Base-by-base conservation (phyloP, 1,140 invertebrate species). In the Odontomachus brunneus region DNA sequence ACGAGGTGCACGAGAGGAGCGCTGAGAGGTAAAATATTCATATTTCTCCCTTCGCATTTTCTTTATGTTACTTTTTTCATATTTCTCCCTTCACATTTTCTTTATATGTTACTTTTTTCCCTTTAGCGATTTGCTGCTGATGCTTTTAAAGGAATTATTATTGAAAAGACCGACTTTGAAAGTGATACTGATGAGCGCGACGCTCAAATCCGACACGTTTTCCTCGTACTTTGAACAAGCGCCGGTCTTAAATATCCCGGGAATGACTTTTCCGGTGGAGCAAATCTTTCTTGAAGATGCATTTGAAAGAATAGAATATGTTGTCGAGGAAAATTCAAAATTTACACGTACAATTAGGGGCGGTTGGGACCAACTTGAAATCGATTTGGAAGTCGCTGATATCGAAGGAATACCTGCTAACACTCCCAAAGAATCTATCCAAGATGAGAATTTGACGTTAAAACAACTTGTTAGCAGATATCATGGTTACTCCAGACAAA, bases 1-100 rank as follows among this genome's bases (percentile, higher is more conserved):
- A 99, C 92, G 98, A 99, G 94, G 97, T 99, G 3, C 98, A 99
- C 91, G 98, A 99, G 92, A 94, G 98, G 82, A 97, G 88, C 17
- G 89, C 89, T 59, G 89, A 90, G 66, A 90, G 89, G 89, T 90
- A 84, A 75, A 44, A 59, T 60, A 48, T 19, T 57, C 44, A 24
- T 24, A 67, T 11, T 49, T 57, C n/a, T 22, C 26, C 19, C 1
- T 59, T 22, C 33, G 22, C 59, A 26, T 62, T 38, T 26, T 12
- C 63, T 49, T 75, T 83, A 26, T 53, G 33, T 83, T 84, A 29
- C 80, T 22, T 53, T 60, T 73, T 57, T 84, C 78, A 24, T 24
- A 67, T 11, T 49, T 57, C n/a, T 22, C 26, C 19, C 1, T 59
- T 22, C 33, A 17, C 59, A 26, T 62, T 38, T 26, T 12, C 63